A percentile compares a stretch with the other conserved stretches of the same genome.
phyloP scores from a whole-genome alignment of 2,113 vertebrate species.

The Odocoileus virginianus region DNA sequence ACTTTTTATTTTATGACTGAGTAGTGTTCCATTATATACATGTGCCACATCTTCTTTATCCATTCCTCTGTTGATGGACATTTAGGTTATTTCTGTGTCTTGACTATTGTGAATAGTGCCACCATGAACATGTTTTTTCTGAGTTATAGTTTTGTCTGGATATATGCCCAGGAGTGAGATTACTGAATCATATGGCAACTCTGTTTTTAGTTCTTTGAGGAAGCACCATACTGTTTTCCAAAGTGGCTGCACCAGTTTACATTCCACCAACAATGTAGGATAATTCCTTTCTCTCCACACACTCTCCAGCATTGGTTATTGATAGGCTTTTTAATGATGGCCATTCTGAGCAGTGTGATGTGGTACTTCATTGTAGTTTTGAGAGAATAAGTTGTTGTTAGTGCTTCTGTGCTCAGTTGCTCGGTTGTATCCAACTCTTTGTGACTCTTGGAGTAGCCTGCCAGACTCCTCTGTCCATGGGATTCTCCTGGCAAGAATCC shows the following conservation, averaged over 20 bases:
- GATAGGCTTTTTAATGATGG: background rate
- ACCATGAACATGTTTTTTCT: background rate
- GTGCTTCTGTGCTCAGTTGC: background rate
- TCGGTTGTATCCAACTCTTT: background rate
- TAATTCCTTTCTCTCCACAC: background rate
- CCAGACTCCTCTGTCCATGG: background rate
- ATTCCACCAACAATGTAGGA: background rate
- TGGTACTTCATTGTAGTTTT: background rate
- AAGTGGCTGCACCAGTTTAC: background rate
- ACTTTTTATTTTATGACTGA: background rate
- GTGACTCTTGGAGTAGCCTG: background rate
- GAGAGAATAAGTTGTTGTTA: background rate
- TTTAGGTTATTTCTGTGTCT: background rate
- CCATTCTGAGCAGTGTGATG: background rate
- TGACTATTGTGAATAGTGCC: background rate
- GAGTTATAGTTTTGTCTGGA: background rate
- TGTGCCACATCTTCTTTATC: background rate
- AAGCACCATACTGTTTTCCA: background rate
- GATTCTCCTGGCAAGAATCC: background rate
- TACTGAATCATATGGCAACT: background rate
- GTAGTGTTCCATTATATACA: background rate
- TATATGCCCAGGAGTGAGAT: background rate
- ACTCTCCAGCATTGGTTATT: background rate
- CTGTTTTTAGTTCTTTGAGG: background rate
- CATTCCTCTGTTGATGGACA: background rate